These are phyloP conservation scores for Drosophila subobscura DNA, from an alignment of 1,140 invertebrate species.

Conservation along the genomic window DNA sequence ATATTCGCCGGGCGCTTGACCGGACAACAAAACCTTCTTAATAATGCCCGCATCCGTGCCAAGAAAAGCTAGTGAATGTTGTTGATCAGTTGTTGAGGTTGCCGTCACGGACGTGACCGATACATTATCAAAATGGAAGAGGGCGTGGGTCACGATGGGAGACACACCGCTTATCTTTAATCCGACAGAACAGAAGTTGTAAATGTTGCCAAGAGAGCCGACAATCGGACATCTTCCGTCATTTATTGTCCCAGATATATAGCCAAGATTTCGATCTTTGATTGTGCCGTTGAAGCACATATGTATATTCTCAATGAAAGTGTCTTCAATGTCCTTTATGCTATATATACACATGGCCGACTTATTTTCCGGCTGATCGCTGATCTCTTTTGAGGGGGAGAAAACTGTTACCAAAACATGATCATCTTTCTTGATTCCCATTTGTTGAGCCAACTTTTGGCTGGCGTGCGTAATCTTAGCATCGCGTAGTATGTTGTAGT, in stretches of 20 bases:
- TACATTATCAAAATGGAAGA: slow-evolving; percentile 91
- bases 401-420: slow-evolving; percentile 93
- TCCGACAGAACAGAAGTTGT: slow-evolving; percentile 95
- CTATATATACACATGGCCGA: slow-evolving; percentile 95
- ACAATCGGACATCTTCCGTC: slow-evolving; percentile 94
- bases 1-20: slow-evolving; percentile 88
- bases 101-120: slow-evolving; percentile 92
- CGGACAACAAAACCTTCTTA: slow-evolving; percentile 91
- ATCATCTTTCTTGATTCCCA: slow-evolving; percentile 91
- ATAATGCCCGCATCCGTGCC: slow-evolving; percentile 91
- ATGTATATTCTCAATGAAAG: slow-evolving; percentile 98
- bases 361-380: slow-evolving; percentile 89
- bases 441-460: slow-evolving; percentile 89
- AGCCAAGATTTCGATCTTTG: slow-evolving; percentile 95
- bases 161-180: slow-evolving; percentile 95
- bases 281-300: slow-evolving; percentile 98
- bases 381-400: slow-evolving; percentile 92
- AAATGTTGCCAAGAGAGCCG: slow-evolving; percentile 94
- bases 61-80: slow-evolving; percentile 95
- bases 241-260: slow-evolving; percentile 95
- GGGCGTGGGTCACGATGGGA: slow-evolving; percentile 90
- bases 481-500: slow-evolving; percentile 96
- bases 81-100: slow-evolving; percentile 88
- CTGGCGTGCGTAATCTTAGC: slow-evolving; percentile 93
- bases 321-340: slow-evolving; percentile 93